Evolutionary conservation across 2,113 vertebrate genomes (phyloP).

Genomic region (Chunga burmeisteri): DNA sequence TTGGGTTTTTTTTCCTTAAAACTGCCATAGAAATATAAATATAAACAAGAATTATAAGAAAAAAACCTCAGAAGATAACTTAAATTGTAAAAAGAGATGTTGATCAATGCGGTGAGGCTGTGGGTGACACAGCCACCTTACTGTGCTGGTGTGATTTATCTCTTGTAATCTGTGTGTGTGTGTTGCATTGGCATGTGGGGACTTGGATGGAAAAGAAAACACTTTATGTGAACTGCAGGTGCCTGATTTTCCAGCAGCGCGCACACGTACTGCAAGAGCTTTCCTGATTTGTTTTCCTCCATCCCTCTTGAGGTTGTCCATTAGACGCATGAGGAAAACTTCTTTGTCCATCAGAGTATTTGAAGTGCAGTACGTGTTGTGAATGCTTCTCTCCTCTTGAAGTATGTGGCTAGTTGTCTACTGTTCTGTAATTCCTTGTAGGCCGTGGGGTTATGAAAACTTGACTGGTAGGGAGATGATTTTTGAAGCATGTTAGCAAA

Average conservation of each 20-base stretch:
- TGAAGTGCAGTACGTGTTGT: constrained; percentile 26
- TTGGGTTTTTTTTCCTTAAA: background rate
- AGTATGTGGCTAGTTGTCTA: constrained; percentile 20
- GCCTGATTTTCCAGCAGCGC: background rate
- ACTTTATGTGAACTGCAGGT: background rate
- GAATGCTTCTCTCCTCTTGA: constrained; percentile 42
- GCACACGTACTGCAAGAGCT: background rate
- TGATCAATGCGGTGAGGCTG: background rate
- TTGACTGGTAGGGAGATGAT: constrained; percentile 11
- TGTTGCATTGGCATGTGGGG: background rate
- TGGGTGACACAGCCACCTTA: background rate
- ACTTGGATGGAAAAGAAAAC: background rate
- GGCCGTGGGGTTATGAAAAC: constrained; percentile 32
- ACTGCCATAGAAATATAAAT: background rate
- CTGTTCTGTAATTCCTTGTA: constrained; percentile 32
- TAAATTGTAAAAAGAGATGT: background rate
- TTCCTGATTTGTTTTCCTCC: constrained; percentile 41
- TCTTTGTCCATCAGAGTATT: constrained; percentile 31
- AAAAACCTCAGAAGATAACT: background rate
- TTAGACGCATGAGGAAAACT: constrained; percentile 73
- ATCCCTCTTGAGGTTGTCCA: constrained; percentile 79
- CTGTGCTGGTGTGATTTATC: background rate
- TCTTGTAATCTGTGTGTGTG: background rate
- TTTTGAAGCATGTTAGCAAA: constrained; percentile 53
- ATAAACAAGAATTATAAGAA: background rate